A percentile compares a stretch with the other conserved stretches of the same genome.
Evolutionary conservation across 2,113 vertebrate species (phyloP).

Genomic region (Nesospiza acunhae): DNA sequence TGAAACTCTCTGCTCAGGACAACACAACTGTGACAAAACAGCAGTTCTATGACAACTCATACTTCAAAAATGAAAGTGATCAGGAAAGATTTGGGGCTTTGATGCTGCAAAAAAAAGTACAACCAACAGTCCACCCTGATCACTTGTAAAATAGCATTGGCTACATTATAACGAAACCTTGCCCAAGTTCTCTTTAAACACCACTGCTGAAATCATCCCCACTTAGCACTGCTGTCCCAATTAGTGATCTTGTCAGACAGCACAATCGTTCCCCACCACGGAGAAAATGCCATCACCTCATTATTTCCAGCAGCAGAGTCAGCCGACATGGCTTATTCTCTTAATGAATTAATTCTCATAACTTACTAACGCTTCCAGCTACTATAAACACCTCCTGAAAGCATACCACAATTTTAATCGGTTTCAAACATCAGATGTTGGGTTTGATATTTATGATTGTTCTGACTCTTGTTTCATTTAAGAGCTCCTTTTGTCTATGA

Average conservation of each 20-base stretch:
- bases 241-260: conserved; percentile 22
- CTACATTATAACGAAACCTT: conserved; percentile 9
- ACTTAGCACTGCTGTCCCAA: conserved; percentile 15
- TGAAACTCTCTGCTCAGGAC: not conserved
- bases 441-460: conserved; percentile 45
- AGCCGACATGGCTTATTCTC: conserved; percentile 3
- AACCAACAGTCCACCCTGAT: not conserved
- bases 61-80: not conserved
- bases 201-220: conserved; percentile 37
- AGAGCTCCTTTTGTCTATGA: conserved; percentile 27
- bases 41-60: not conserved
- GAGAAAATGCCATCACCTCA: conserved; percentile 4
- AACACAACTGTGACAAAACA: not conserved
- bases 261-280: not conserved
- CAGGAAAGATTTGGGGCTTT: not conserved
- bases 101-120: not conserved
- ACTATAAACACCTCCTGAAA: conserved; percentile 15
- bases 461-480: not conserved
- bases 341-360: conserved; percentile 47
- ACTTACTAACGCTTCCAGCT: not conserved
- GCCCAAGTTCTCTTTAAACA: conserved; percentile 20
- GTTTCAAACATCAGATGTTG: conserved; percentile 31
- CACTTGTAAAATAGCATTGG: not conserved
- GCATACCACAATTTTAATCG: not conserved
- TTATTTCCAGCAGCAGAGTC: conserved; percentile 47